Evolutionary conservation across 2,113 vertebrate species (phyloP).

Genomic region (Sturnus vulgaris): DNA sequence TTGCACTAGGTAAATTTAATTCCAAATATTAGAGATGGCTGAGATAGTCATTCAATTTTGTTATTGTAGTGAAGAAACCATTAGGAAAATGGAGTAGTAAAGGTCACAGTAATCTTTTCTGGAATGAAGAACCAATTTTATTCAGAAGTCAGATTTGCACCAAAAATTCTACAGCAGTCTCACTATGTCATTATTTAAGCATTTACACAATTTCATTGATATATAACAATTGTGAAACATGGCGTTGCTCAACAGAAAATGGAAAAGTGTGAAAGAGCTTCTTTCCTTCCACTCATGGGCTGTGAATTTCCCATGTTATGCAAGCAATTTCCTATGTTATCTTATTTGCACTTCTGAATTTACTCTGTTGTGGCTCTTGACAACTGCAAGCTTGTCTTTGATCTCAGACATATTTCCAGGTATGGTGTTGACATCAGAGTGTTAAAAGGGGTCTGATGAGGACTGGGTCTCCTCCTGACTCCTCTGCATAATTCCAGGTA

Average conservation of each 20-base stretch:
- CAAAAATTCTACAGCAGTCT: neutral
- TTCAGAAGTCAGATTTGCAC: slow-evolving; percentile 28
- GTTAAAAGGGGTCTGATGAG: neutral
- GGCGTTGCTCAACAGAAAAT: neutral
- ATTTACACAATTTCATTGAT: neutral
- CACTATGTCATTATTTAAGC: neutral
- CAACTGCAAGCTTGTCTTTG: neutral
- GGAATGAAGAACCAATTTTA: slow-evolving; percentile 35
- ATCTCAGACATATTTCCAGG: neutral
- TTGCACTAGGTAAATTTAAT: slow-evolving; percentile 65
- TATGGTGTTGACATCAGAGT: neutral
- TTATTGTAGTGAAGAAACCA: slow-evolving; percentile 60
- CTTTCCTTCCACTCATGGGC: rapidly evolving
- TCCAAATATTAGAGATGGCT: slow-evolving; percentile 48
- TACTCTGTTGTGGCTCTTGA: neutral
- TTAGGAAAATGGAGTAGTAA: slow-evolving; percentile 61
- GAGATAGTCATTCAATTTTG: slow-evolving; percentile 47
- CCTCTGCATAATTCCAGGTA: neutral
- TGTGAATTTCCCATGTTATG: neutral
- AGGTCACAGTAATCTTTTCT: slow-evolving; percentile 22
- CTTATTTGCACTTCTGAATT: neutral
- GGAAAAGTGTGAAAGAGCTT: neutral
- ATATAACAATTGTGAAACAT: neutral
- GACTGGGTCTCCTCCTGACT: neutral
- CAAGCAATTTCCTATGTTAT: neutral